Conservation (phyloP, 2,888 invertebrate species). For the Lepetodrilus schrolli region DNA sequence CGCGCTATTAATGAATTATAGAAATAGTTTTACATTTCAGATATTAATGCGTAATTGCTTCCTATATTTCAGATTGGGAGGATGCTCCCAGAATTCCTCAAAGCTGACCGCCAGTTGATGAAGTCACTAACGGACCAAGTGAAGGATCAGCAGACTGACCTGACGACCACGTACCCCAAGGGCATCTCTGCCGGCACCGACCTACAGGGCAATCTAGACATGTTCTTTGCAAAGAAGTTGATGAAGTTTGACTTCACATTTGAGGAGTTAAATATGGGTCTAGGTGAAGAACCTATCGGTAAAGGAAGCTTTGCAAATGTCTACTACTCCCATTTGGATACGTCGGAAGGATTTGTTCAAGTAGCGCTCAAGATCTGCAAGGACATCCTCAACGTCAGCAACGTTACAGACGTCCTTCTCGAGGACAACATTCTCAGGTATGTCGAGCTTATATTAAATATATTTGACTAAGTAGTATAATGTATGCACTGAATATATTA, state of each 20-base stretch:
- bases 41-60: no score
- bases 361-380: constrained; percentile 59
- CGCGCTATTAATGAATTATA: no score
- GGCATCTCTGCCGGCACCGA: constrained; percentile 20
- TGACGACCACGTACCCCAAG: constrained; percentile 52
- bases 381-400: constrained; percentile 48
- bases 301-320: constrained; percentile 68
- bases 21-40: no score
- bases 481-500: no score
- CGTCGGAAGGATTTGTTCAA: constrained; percentile 14
- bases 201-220: constrained; percentile 57
- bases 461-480: no score
- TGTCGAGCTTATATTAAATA: no score
- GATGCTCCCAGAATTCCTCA: constrained; percentile 62
- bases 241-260: constrained; percentile 61
- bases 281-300: constrained; percentile 48
- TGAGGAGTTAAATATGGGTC: constrained; percentile 53
- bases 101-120: constrained; percentile 60
- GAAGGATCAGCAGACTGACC: constrained; percentile 45
- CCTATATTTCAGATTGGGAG: neutral
- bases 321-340: constrained; percentile 44
- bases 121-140: constrained; percentile 51
- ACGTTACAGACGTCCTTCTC: constrained; percentile 57
- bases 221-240: constrained; percentile 61
- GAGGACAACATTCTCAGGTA: constrained; percentile 67